phyloP scores from a whole-genome alignment of 2,113 vertebrate species.

The human (Homo sapiens) region DNA sequence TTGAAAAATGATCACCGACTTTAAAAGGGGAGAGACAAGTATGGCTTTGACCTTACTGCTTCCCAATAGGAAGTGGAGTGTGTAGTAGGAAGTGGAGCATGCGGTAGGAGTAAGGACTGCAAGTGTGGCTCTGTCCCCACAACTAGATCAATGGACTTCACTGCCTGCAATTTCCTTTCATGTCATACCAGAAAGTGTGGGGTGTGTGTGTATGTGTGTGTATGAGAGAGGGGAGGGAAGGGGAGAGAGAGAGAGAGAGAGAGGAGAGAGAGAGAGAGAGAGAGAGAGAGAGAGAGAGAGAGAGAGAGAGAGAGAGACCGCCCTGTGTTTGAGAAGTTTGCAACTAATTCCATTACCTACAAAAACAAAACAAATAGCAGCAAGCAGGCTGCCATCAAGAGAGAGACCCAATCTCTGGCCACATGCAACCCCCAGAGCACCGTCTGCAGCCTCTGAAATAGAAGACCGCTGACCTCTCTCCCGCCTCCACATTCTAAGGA shows the following conservation, averaged over 20 bases:
- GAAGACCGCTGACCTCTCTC: not conserved
- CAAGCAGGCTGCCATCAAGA: not conserved
- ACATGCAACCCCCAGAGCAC: not conserved
- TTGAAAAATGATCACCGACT: too few species aligned
- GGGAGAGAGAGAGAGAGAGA: not conserved
- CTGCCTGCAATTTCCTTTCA: not conserved
- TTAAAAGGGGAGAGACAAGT: not conserved
- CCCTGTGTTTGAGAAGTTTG: not conserved
- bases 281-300: not conserved
- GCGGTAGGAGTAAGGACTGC: not conserved
- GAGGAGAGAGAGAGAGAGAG: not conserved
- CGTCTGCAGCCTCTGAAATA: not conserved
- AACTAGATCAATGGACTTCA: not conserved
- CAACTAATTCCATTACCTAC: not conserved
- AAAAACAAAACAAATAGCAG: not conserved
- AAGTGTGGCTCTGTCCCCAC: fast-evolving
- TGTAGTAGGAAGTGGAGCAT: fast-evolving
- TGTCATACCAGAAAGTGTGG: not conserved
- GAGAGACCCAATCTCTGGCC: not conserved
- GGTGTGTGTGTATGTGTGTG: too few species aligned
- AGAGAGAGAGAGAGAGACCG: not conserved
- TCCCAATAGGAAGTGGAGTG: not conserved
- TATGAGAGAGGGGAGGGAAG: not conserved
- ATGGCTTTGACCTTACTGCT: not conserved
- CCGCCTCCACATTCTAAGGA: not conserved